Evolutionary conservation across 1,140 invertebrate species (phyloP).

Genomic region (Sitodiplosis mosellana): DNA sequence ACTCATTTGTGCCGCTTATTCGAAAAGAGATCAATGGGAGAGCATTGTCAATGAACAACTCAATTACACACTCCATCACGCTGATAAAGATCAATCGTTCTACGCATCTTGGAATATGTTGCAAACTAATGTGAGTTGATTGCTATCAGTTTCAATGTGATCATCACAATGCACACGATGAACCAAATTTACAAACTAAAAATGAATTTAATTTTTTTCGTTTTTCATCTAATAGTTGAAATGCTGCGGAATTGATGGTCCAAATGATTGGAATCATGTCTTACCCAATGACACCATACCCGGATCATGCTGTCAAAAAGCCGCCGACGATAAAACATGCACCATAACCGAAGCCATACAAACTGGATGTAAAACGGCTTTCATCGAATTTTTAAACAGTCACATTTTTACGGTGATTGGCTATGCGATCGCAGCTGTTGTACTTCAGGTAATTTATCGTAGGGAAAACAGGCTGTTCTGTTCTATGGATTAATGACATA

Average conservation of each 20-base stretch:
- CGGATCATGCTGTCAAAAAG: slow-evolving; percentile 44
- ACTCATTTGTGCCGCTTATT: slow-evolving; percentile 67
- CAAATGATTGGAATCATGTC: slow-evolving; percentile 42
- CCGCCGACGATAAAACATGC: slow-evolving; percentile 30
- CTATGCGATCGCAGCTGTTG: slow-evolving; percentile 57
- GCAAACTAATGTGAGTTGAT: slow-evolving; percentile 67
- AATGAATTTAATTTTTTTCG: too few relatives aligned
- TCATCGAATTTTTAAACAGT: slow-evolving; percentile 40
- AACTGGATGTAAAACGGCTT: slow-evolving; percentile 43
- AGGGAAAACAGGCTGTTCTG: too few relatives aligned
- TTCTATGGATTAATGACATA: too few relatives aligned
- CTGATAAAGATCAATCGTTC: slow-evolving; percentile 28
- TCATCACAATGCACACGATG: too few relatives aligned
- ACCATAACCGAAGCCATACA: slow-evolving; percentile 27
- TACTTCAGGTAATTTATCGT: slow-evolving; percentile 40
- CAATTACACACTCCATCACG: slow-evolving; percentile 48
- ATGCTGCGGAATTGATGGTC: slow-evolving; percentile 58
- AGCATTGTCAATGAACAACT: slow-evolving; percentile 43
- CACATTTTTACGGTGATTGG: slow-evolving; percentile 53
- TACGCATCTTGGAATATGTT: slow-evolving; percentile 51
- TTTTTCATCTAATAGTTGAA: too few relatives aligned
- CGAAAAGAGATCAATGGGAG: slow-evolving; percentile 51
- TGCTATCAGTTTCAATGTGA: too few relatives aligned
- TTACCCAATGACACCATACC: slow-evolving; percentile 36
- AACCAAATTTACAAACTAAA: too few relatives aligned